These are phyloP conservation scores for Drosophila novamexicana DNA, from an alignment of 1,140 invertebrate species.

Conservation along the genomic window DNA sequence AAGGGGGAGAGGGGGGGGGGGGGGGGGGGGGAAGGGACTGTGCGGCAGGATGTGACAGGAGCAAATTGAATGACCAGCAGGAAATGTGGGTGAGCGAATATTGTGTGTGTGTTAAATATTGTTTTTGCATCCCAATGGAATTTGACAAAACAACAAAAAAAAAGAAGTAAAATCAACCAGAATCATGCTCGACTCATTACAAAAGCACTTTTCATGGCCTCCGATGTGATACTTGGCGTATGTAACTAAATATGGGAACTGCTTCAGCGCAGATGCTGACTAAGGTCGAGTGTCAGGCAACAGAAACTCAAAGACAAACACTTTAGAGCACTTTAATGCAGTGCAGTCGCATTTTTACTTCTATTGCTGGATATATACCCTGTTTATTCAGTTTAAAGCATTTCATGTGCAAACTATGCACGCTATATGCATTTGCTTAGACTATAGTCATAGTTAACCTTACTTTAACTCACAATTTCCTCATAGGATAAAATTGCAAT, in stretches of 20 bases:
- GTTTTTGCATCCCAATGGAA: constrained; percentile 26
- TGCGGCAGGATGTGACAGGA: background rate
- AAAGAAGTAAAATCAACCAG: constrained; percentile 30
- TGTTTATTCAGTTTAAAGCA: no score
- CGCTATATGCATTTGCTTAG: no score
- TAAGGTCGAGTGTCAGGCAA: background rate
- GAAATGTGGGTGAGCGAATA: constrained; percentile 16
- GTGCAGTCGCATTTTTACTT: no score
- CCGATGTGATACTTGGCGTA: constrained; percentile 42
- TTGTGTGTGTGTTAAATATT: background rate
- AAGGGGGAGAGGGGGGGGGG: background rate
- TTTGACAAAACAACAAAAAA: constrained; percentile 27
- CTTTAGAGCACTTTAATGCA: no score
- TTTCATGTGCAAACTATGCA: no score
- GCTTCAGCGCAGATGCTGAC: background rate
- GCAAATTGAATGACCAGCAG: constrained; percentile 70
- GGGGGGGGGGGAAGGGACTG: background rate
- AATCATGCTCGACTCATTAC: constrained; percentile 76
- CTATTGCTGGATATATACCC: no score
- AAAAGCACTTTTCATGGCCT: constrained; percentile 58
- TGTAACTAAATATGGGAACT: no score
- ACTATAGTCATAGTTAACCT: no score
- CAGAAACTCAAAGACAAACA: no score
- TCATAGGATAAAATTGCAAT: no score
- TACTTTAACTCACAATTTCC: no score